Percentiles rank a stretch among this genome's conserved stretches.
phyloP scores from a whole-genome alignment of 1,140 invertebrate genomes.

The Sminthurides bifidus region DNA sequence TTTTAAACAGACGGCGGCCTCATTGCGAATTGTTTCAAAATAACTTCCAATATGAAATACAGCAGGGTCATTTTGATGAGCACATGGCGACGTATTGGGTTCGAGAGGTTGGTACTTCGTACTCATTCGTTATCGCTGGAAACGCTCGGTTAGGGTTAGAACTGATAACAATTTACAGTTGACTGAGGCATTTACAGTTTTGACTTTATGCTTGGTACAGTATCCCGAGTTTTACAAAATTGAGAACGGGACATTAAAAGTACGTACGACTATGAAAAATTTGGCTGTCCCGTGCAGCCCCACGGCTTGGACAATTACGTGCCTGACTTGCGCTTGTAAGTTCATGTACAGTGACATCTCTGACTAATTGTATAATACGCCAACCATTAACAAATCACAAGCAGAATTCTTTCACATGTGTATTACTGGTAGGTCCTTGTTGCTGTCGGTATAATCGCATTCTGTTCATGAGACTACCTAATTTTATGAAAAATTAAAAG shows the following conservation, averaged over 20 bases:
- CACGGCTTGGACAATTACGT: conserved; percentile 13
- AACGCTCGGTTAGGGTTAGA: not conserved
- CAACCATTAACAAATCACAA: too few species aligned
- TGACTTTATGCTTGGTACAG: not conserved
- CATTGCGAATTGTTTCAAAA: conserved; percentile 14
- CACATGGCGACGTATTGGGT: conserved; percentile 14
- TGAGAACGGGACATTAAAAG: not conserved
- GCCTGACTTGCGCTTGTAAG: conserved; percentile 11
- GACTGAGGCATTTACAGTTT: not conserved
- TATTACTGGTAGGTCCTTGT: too few species aligned
- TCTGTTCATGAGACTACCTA: too few species aligned
- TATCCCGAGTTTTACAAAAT: conserved; percentile 8
- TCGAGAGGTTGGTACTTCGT: not conserved
- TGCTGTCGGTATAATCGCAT: too few species aligned
- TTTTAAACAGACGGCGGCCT: conserved; percentile 6
- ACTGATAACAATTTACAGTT: not conserved
- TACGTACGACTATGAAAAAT: conserved; percentile 15
- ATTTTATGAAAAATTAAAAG: too few species aligned
- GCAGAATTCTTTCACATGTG: too few species aligned
- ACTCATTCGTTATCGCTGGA: too few species aligned
- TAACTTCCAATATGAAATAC: conserved; percentile 1
- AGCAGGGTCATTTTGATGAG: conserved; percentile 3
- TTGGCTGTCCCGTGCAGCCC: conserved; percentile 25
- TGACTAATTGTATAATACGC: too few species aligned
- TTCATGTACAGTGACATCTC: not conserved